These are phyloP conservation scores for Lepidiolamprologus cunningtoni DNA, from an alignment of 2,113 vertebrate genomes.

Conservation along the genomic window DNA sequence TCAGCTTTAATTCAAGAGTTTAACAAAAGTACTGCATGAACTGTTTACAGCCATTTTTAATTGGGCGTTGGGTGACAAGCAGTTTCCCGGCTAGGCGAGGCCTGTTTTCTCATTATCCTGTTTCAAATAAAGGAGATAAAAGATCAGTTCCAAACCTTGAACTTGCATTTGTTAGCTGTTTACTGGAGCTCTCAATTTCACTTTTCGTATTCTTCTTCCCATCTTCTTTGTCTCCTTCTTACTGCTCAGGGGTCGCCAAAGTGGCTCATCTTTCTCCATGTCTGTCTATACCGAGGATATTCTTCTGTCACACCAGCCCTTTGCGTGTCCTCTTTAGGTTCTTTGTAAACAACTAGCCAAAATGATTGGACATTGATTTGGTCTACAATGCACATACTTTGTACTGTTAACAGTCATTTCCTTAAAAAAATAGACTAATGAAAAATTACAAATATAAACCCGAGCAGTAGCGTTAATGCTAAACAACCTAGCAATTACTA, in stretches of 20 bases:
- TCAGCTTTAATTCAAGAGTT: background rate
- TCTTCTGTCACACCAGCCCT: background rate
- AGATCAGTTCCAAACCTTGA: background rate
- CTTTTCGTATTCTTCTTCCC: background rate
- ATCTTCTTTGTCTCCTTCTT: background rate
- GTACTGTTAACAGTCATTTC: background rate
- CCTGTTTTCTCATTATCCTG: background rate
- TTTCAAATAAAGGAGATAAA: background rate
- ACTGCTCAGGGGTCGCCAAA: background rate
- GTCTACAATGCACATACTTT: accelerated
- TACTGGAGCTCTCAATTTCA: background rate
- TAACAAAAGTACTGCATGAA: background rate
- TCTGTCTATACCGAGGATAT: no score
- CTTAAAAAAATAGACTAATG: background rate
- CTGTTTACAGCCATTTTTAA: background rate
- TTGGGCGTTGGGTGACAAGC: background rate
- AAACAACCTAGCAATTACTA: background rate
- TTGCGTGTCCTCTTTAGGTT: background rate
- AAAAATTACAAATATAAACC: background rate
- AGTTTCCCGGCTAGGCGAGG: background rate
- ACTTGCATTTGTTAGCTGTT: background rate
- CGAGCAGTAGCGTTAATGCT: background rate
- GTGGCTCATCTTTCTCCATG: background rate
- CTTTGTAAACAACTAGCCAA: background rate
- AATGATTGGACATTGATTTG: background rate